Evolutionary conservation across 2,113 vertebrate species (phyloP).

Genomic region (Macquaria ambigua): DNA sequence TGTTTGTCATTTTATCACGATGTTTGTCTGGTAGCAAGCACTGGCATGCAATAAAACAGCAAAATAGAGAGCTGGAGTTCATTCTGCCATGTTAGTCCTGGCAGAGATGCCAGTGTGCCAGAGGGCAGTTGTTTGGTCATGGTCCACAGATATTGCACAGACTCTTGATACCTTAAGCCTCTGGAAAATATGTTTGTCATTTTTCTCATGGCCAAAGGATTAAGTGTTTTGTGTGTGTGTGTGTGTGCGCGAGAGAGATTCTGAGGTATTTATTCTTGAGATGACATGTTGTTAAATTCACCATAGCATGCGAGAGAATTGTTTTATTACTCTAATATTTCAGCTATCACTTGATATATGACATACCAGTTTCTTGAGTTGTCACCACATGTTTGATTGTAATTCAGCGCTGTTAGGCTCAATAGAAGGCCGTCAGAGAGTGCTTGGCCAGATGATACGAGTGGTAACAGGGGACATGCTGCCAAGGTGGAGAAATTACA

Average conservation of each 20-base stretch:
- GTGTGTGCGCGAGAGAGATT: background rate
- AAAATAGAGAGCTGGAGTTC: background rate
- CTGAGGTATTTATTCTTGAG: conserved; percentile 6
- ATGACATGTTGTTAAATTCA: conserved; percentile 25
- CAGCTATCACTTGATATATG: background rate
- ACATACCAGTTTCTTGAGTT: conserved; percentile 13
- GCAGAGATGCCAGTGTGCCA: conserved; percentile 6
- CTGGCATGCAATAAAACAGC: background rate
- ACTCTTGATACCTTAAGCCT: conserved; percentile 44
- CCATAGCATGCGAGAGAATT: background rate
- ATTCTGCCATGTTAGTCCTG: background rate
- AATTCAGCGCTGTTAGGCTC: conserved; percentile 9
- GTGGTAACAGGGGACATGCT: conserved; percentile 8
- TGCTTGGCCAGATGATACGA: background rate
- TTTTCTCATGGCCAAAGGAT: conserved; percentile 36
- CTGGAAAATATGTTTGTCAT: conserved; percentile 43
- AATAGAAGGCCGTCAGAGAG: background rate
- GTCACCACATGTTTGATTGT: conserved; percentile 4
- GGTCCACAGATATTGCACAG: conserved; percentile 29
- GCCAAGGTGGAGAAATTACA: conserved; percentile 18
- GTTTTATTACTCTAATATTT: conserved; percentile 32
- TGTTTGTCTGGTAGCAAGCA: background rate
- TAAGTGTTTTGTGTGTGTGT: conserved; percentile 9
- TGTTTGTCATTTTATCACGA: background rate
- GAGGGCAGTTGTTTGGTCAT: conserved; percentile 30